A percentile compares a stretch with the other conserved stretches of the same genome.
Evolutionary conservation across 2,888 invertebrate species (phyloP).

Genomic region (Drosophila cognata): DNA sequence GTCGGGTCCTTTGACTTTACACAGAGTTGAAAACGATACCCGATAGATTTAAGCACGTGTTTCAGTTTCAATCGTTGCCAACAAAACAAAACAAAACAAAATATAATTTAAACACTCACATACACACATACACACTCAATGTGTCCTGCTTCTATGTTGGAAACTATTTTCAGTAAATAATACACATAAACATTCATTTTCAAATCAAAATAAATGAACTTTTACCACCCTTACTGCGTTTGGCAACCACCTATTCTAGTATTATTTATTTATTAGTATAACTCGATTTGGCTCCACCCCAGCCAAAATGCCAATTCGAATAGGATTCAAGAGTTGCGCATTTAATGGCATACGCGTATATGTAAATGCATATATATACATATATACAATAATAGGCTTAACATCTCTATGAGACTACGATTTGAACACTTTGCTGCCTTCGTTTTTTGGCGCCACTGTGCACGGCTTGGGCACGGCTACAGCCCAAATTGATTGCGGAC

Average conservation of each 20-base stretch:
- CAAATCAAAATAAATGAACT: slow-evolving; percentile 2
- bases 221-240: slow-evolving; percentile 12
- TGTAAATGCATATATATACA: neutral
- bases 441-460: slow-evolving; percentile 51
- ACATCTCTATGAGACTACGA: slow-evolving; percentile 27
- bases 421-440: slow-evolving; percentile 24
- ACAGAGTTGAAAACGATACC: slow-evolving; percentile 30
- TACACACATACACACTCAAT: neutral
- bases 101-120: neutral
- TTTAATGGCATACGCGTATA: neutral
- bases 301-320: neutral
- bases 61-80: slow-evolving; percentile 45
- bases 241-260: neutral
- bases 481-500: slow-evolving; percentile 15
- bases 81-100: slow-evolving; percentile 37
- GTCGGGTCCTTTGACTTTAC: slow-evolving; percentile 41
- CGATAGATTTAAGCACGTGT: slow-evolving; percentile 61
- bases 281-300: neutral
- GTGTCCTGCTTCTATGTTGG: neutral
- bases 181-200: neutral
- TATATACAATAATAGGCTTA: neutral
- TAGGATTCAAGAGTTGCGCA: neutral
- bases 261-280: neutral
- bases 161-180: slow-evolving; percentile 1
- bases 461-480: slow-evolving; percentile 14